A percentile compares a stretch with the other conserved stretches of the same genome.
Evolutionary conservation across 2,113 vertebrate species (phyloP).

Genomic region (Sula dactylatra): DNA sequence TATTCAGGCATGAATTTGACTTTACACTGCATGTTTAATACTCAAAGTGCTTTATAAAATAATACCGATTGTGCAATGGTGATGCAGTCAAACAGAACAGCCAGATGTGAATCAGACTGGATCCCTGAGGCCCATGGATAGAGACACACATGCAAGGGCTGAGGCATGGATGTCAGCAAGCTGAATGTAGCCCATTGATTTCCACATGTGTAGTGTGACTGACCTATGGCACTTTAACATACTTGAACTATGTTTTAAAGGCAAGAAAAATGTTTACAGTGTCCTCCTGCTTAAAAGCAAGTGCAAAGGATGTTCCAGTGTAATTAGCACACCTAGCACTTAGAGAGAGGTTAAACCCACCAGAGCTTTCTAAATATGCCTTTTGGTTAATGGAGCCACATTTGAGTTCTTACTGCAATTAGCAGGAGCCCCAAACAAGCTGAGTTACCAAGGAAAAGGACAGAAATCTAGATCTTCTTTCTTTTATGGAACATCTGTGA

Average conservation of each 20-base stretch:
- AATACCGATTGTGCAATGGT: not conserved
- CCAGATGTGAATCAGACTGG: not conserved
- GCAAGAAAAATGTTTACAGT: not conserved
- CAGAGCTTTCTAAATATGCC: not conserved
- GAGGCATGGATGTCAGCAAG: not conserved
- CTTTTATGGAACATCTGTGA: not conserved
- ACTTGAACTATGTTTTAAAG: not conserved
- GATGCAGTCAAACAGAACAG: not conserved
- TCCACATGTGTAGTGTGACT: not conserved
- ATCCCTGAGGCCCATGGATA: not conserved
- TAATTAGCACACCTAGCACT: not conserved
- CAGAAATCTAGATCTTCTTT: not conserved
- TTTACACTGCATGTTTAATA: constrained; percentile 4
- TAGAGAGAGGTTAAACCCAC: not conserved
- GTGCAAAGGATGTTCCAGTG: not conserved
- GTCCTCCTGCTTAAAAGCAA: not conserved
- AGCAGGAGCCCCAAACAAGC: not conserved
- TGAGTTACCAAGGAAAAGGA: not conserved
- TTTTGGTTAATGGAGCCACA: not conserved
- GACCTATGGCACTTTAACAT: not conserved
- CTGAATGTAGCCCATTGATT: not conserved
- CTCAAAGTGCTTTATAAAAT: constrained; percentile 34
- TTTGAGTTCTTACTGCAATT: not conserved
- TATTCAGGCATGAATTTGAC: constrained; percentile 30
- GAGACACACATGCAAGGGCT: not conserved